Evolutionary conservation across 2,113 vertebrate species (phyloP).

Genomic region (Triplophysa dalaica): DNA sequence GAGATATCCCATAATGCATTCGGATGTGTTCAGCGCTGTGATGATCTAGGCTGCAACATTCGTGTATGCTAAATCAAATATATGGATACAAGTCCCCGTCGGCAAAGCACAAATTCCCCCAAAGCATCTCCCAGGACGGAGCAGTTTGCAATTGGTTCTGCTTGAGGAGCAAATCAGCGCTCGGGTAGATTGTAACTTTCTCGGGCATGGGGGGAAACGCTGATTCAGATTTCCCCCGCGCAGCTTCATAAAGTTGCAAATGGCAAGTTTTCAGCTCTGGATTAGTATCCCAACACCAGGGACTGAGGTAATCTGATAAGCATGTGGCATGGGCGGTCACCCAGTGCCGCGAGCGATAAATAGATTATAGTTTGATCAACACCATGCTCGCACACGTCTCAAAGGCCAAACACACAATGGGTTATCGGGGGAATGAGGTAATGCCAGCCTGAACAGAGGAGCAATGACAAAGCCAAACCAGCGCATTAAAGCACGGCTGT

Average conservation of each 20-base stretch:
- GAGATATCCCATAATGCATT: conserved; percentile 23
- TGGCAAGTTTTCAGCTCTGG: conserved; percentile 57
- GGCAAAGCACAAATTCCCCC: conserved; percentile 37
- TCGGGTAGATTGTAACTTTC: conserved; percentile 29
- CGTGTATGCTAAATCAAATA: conserved; percentile 52
- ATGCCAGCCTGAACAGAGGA: conserved; percentile 66
- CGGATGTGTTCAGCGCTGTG: conserved; percentile 15
- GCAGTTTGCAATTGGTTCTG: conserved; percentile 41
- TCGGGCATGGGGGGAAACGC: conserved; percentile 37
- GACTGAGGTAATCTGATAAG: conserved; percentile 68
- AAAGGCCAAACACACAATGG: conserved; percentile 68
- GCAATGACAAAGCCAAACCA: conserved; percentile 65
- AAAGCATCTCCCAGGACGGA: conserved; percentile 33
- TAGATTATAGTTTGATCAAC: conserved; percentile 73
- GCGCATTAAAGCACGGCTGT: conserved; percentile 66
- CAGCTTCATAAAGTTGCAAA: conserved; percentile 69
- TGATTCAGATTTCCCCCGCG: conserved; percentile 49
- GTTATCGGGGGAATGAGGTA: conserved; percentile 71
- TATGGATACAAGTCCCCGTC: conserved; percentile 49
- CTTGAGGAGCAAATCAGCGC: conserved; percentile 25
- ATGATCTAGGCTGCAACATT: conserved; percentile 52
- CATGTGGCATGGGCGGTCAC: conserved; percentile 67
- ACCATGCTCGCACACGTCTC: conserved; percentile 56
- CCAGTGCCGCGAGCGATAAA: conserved; percentile 69
- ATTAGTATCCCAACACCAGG: conserved; percentile 60